A percentile compares a stretch with the other conserved stretches of the same genome.
Evolutionary conservation across 2,113 vertebrate species (phyloP).

Genomic region (Pluvianellus socialis): DNA sequence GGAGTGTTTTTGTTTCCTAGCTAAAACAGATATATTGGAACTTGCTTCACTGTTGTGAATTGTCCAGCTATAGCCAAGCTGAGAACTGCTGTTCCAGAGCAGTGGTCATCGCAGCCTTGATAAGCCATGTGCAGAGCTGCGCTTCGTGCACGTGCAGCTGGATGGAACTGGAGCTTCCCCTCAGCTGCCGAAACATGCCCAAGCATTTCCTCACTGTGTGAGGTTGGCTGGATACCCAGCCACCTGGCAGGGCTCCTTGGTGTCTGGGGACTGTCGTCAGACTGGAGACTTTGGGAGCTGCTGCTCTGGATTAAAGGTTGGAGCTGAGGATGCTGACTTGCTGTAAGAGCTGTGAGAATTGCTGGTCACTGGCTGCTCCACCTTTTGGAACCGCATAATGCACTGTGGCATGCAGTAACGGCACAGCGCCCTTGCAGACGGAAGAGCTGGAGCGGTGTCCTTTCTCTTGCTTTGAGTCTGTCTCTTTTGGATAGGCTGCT

Average conservation of each 20-base stretch:
- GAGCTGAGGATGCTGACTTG: background rate
- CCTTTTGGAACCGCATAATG: background rate
- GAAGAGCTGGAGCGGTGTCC: background rate
- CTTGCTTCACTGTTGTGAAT: background rate
- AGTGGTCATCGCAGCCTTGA: background rate
- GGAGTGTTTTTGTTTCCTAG: background rate
- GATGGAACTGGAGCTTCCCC: background rate
- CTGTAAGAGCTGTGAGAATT: background rate
- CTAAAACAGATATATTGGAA: background rate
- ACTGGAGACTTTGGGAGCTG: background rate
- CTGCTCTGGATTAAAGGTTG: background rate
- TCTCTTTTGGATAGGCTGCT: background rate
- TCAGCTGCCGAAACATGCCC: fast-evolving
- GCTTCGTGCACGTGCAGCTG: background rate
- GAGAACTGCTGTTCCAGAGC: background rate
- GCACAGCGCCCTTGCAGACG: background rate
- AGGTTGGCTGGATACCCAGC: fast-evolving
- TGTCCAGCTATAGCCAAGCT: background rate
- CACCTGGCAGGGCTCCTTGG: background rate
- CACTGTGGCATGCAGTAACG: background rate
- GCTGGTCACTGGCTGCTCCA: background rate
- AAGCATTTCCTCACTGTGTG: background rate
- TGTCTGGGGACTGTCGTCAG: background rate
- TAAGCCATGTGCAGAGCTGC: background rate
- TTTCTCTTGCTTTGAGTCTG: background rate